phyloP scores from a whole-genome alignment of 30 jellyfish, hydroid and myxozoan species.

The Aurelia coerulea region DNA sequence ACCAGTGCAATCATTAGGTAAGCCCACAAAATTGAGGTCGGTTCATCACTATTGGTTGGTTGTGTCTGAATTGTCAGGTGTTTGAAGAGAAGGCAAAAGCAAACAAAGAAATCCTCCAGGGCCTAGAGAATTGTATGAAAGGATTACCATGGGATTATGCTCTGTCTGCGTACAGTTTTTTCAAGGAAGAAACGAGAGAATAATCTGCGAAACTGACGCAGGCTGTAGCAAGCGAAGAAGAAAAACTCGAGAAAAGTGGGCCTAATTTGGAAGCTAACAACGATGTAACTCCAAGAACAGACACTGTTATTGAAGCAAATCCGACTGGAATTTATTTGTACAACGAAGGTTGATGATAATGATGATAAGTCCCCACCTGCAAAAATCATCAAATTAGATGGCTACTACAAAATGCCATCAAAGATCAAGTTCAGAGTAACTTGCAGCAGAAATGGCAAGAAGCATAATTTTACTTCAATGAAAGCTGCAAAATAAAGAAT shows the following conservation, averaged over 20 bases:
- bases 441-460: constrained; percentile 79
- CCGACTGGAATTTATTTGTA: background rate
- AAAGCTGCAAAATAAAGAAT: constrained; percentile 79
- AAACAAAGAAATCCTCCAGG: constrained; percentile 57
- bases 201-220: background rate
- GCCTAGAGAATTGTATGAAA: constrained; percentile 43
- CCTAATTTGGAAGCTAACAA: background rate
- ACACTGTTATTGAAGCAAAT: background rate
- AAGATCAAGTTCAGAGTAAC: constrained; percentile 79
- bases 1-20: constrained; percentile 7
- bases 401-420: background rate
- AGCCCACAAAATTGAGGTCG: constrained; percentile 74
- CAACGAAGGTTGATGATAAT: background rate
- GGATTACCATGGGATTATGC: constrained; percentile 65
- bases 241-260: background rate
- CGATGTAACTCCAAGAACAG: background rate
- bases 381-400: background rate
- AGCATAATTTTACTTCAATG: constrained; percentile 78
- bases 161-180: constrained; percentile 47
- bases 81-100: constrained; percentile 16
- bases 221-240: background rate
- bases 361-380: constrained; percentile 25
- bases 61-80: constrained; percentile 55
- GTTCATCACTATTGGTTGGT: constrained; percentile 92
- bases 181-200: constrained; percentile 26